A percentile compares a stretch with the other conserved stretches of the same genome.
Conservation (phyloP, 2,888 invertebrate genomes). For the Crocallis elinguaria region DNA sequence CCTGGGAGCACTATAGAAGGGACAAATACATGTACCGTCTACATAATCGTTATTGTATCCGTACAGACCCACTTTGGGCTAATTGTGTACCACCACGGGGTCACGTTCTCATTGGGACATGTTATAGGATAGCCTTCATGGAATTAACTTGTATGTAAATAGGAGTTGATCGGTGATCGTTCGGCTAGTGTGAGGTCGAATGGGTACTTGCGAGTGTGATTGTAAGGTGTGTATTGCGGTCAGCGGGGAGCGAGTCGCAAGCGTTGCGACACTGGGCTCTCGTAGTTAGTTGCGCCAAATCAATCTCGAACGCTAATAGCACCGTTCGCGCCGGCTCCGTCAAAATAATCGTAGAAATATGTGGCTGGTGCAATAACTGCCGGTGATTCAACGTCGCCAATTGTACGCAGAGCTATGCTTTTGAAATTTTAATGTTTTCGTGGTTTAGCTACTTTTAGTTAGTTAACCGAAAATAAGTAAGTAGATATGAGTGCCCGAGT, state of each 20-base stretch:
- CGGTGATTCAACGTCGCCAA: constrained; percentile 40
- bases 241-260: constrained; percentile 56
- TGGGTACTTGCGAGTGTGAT: constrained; percentile 52
- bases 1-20: constrained; percentile 47
- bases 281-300: constrained; percentile 71
- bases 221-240: constrained; percentile 64
- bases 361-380: constrained; percentile 43
- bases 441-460: constrained; percentile 3
- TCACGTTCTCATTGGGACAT: constrained; percentile 42
- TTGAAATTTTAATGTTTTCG: constrained; percentile 29
- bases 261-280: constrained; percentile 58
- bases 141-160: constrained; percentile 38
- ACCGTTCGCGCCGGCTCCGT: constrained; percentile 55
- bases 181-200: constrained; percentile 53
- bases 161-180: constrained; percentile 44
- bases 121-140: constrained; percentile 28
- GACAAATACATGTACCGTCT: constrained; percentile 48
- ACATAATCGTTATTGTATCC: constrained; percentile 40
- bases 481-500: background rate
- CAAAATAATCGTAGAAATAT: constrained; percentile 53
- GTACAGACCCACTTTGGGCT: constrained; percentile 42
- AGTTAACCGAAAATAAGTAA: background rate
- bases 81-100: constrained; percentile 46
- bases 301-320: constrained; percentile 68
- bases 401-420: constrained; percentile 27